Percentiles rank a stretch among this genome's conserved stretches.
Evolutionary conservation across 1,140 invertebrate genomes (phyloP).

Genomic region (Neuroterus valhalla): DNA sequence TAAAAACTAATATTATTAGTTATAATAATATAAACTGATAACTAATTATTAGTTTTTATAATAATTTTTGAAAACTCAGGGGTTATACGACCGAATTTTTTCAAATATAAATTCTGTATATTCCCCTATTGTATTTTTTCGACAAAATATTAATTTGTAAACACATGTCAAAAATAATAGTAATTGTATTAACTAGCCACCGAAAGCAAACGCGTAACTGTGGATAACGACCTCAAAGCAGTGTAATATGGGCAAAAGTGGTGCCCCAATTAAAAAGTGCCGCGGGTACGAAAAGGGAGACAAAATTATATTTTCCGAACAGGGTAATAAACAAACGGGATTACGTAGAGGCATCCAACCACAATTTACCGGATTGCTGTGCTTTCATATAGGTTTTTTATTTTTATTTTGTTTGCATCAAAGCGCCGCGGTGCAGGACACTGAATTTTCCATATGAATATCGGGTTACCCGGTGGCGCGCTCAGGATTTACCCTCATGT

Average conservation of each 20-base stretch:
- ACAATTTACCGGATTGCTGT: slow-evolving; percentile 49
- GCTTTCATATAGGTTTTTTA: slow-evolving; percentile 40
- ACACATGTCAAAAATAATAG: no score
- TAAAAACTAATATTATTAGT: no score
- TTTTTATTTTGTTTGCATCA: slow-evolving; percentile 43
- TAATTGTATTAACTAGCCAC: background rate
- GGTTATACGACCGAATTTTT: no score
- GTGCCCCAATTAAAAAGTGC: slow-evolving; percentile 45
- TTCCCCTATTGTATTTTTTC: no score
- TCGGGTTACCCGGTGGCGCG: slow-evolving; percentile 25
- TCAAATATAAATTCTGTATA: no score
- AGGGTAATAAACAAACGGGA: slow-evolving; percentile 52
- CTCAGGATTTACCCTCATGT: slow-evolving; percentile 17
- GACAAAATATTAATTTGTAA: no score
- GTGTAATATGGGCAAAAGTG: slow-evolving; percentile 35
- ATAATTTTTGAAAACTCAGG: no score
- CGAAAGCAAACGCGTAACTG: background rate
- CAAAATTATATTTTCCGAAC: slow-evolving; percentile 49
- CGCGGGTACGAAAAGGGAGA: slow-evolving; percentile 36
- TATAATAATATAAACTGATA: no score
- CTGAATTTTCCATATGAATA: slow-evolving; percentile 22
- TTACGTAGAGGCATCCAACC: slow-evolving; percentile 46
- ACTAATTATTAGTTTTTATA: no score
- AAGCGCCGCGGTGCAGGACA: slow-evolving; percentile 39
- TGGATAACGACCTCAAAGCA: slow-evolving; percentile 39